Evolutionary conservation across 1,140 invertebrate species (phyloP), one percentile per base, ranked within the genome.

Genomic region (Zelostemma sp.): DNA sequence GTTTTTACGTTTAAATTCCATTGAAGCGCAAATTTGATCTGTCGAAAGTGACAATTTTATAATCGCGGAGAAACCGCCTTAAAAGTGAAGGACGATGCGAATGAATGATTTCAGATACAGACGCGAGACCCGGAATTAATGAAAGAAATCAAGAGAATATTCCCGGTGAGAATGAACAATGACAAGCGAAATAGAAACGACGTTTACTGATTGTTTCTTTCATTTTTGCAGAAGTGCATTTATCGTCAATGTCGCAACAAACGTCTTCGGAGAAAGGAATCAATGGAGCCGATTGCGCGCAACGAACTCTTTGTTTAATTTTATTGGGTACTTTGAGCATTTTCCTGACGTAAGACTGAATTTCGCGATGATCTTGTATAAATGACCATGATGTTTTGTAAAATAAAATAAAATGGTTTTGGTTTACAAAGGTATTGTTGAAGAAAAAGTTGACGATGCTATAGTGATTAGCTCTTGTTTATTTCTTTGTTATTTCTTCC

Each of bases 191-290:
- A 40, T 6, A 31, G 28, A 6, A 11, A 31, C 28, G n/a, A 11
- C 4, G 3, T 5, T 11, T 40, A 12, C 35, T 40, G 33, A 35
- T 35, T 5, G 11, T 47, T 19, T 21, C 18, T 47, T 18, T 21
- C n/a, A 8, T n/a, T n/a, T n/a, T 66, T 54, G 12, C 51, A 79
- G 77, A 54, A 8, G 55, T 76, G 16, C 72, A 78, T 47, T 47
- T 75, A 14, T 63, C 68, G 15, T 76, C 76, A 9, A 70, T 76
- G 43, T 74, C 77, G 3, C 73, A 79, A 19, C 71, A 75, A 28
- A 72, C 74, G 17, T 41, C 64, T 9, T 21, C 50, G 11, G 59
- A 68, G 6, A 14, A 51, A 1, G 66, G 48, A 2, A 19, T 9
- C n/a, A 66, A 40, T 43, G 61, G 49, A 35, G 59, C 49, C 2